These are phyloP conservation scores for Proctacanthus coquilletti DNA, from an alignment of 1,140 invertebrate species.

Conservation along the genomic window DNA sequence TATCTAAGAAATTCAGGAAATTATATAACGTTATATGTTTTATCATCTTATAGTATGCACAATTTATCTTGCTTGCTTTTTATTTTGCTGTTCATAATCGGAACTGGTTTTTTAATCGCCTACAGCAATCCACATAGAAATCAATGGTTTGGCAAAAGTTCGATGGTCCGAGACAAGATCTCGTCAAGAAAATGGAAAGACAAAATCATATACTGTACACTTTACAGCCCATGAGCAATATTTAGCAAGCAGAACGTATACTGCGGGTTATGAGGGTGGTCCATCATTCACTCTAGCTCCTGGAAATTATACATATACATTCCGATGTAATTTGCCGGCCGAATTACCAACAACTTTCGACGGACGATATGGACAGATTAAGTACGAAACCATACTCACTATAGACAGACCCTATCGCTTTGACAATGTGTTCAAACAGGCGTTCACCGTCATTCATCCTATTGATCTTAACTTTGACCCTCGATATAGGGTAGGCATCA, in stretches of 20 bases:
- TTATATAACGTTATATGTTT: too few relatives aligned
- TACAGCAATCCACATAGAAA: constrained; percentile 27
- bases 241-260: too few relatives aligned
- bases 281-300: too few relatives aligned
- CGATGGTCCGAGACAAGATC: constrained; percentile 30
- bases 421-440: constrained; percentile 53
- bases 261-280: too few relatives aligned
- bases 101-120: too few relatives aligned
- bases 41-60: too few relatives aligned
- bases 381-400: constrained; percentile 50
- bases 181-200: too few relatives aligned
- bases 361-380: constrained; percentile 49
- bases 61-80: too few relatives aligned
- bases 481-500: constrained; percentile 18
- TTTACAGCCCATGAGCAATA: constrained; percentile 26
- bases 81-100: too few relatives aligned
- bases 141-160: constrained; percentile 29
- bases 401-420: constrained; percentile 60
- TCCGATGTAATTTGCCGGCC: constrained; percentile 38
- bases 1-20: too few relatives aligned
- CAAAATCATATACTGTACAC: too few relatives aligned
- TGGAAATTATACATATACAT: constrained; percentile 43
- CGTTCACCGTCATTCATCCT: constrained; percentile 55
- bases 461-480: constrained; percentile 52
- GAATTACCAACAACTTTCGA: constrained; percentile 55